Percentiles rank a stretch among this genome's conserved stretches.
Conservation (phyloP, 2,113 vertebrate species). For the Columba janthina region DNA sequence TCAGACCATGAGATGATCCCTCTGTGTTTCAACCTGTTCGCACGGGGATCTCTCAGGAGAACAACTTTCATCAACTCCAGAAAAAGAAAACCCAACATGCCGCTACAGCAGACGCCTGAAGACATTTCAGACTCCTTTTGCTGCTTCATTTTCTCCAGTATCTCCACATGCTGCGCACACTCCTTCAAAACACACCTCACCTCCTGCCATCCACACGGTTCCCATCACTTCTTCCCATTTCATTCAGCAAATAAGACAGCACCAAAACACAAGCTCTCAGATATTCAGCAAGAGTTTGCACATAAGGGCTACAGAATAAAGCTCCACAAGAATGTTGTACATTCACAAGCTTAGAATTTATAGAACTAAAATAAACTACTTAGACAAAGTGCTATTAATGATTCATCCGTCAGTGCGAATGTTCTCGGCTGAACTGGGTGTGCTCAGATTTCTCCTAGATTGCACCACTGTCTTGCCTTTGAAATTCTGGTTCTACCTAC, state of each 20-base stretch:
- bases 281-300: neutral
- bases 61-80: neutral
- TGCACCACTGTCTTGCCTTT: constrained; percentile 44
- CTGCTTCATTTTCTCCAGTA: neutral
- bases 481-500: constrained; percentile 43
- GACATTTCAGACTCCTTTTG: neutral
- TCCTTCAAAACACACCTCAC: neutral
- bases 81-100: neutral
- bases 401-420: neutral
- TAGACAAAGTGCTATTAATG: neutral
- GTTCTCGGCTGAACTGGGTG: constrained; percentile 45
- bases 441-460: constrained; percentile 4
- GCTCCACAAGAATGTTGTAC: neutral
- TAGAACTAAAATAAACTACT: constrained; percentile 9
- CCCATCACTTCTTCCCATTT: neutral
- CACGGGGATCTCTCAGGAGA: neutral
- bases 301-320: neutral
- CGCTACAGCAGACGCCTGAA: neutral
- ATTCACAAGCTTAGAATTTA: neutral
- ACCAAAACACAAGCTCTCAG: neutral
- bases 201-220: neutral
- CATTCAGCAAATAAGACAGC: neutral
- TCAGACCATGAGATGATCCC: neutral
- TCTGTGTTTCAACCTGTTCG: neutral
- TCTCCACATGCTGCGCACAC: neutral